Conservation (phyloP, 1,140 invertebrate species). For the Coenobita brevimanus region DNA sequence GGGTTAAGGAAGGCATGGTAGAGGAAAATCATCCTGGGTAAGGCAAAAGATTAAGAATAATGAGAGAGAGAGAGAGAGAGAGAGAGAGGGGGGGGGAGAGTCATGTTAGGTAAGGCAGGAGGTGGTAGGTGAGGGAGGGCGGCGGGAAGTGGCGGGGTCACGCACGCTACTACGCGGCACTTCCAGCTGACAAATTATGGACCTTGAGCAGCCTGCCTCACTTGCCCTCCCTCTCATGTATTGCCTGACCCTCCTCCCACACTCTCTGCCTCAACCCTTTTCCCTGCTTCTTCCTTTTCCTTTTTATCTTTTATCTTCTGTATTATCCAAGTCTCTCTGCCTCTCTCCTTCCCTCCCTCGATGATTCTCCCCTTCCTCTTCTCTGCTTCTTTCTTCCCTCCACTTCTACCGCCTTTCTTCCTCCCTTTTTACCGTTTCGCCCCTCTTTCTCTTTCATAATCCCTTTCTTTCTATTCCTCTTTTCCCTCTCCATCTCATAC, state of each 20-base stretch:
- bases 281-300: too few species aligned
- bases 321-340: too few species aligned
- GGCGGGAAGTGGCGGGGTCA: neutral
- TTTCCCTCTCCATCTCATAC: neutral
- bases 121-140: neutral
- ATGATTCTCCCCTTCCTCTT: too few species aligned
- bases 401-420: neutral
- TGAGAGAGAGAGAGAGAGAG: neutral
- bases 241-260: neutral
- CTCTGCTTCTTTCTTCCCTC: too few species aligned
- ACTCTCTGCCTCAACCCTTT: neutral
- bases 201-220: too few species aligned
- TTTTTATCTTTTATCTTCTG: too few species aligned
- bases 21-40: too few species aligned
- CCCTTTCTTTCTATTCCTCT: neutral
- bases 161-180: neutral
- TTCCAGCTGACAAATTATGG: constrained; percentile 34
- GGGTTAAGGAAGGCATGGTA: too few species aligned
- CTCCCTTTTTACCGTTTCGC: neutral
- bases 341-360: too few species aligned
- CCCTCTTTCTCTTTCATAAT: neutral
- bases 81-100: neutral
- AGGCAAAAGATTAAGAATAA: too few species aligned
- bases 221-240: neutral
- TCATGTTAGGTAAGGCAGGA: neutral